Evolutionary conservation across 2,797 vertebrate species (phyloP).

Genomic region (Melanotaenia parkinsoni): DNA sequence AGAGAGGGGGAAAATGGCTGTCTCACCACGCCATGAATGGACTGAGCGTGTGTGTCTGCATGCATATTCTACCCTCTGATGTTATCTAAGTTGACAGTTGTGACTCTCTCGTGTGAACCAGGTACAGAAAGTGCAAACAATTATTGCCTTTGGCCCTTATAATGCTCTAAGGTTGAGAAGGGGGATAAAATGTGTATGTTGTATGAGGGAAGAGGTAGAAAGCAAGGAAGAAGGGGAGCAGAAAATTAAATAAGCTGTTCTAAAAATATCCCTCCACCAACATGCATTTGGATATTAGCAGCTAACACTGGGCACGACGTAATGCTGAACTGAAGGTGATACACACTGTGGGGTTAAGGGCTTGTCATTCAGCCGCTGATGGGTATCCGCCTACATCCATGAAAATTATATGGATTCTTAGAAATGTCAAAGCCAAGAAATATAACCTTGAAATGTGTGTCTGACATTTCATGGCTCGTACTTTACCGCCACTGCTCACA

Average conservation of each 20-base stretch:
- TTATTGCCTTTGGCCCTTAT: constrained; percentile 20
- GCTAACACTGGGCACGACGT: background rate
- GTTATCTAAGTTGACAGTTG: constrained; percentile 53
- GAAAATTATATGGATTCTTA: constrained; percentile 48
- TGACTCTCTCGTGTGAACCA: constrained; percentile 41
- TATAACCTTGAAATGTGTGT: constrained; percentile 49
- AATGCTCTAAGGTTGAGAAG: constrained; percentile 21
- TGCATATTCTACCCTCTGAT: background rate
- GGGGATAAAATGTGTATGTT: background rate
- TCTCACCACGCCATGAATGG: background rate
- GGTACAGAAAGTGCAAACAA: constrained; percentile 48
- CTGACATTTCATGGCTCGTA: constrained; percentile 37
- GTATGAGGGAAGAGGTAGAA: background rate
- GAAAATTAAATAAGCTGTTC: constrained; percentile 11
- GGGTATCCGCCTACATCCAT: constrained; percentile 27
- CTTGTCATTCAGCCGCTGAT: constrained; percentile 7
- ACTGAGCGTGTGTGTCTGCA: constrained; percentile 6
- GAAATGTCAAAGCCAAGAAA: constrained; percentile 38
- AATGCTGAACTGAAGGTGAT: too few relatives aligned
- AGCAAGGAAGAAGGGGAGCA: background rate
- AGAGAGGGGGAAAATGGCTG: background rate
- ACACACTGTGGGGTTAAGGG: too few relatives aligned
- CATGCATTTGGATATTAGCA: constrained; percentile 29
- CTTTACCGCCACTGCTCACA: constrained; percentile 22
- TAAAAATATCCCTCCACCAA: constrained; percentile 22